Evolutionary conservation across 2,113 vertebrate species (phyloP), one percentile per base, ranked within the genome.

Genomic region (Ursus arctos): DNA sequence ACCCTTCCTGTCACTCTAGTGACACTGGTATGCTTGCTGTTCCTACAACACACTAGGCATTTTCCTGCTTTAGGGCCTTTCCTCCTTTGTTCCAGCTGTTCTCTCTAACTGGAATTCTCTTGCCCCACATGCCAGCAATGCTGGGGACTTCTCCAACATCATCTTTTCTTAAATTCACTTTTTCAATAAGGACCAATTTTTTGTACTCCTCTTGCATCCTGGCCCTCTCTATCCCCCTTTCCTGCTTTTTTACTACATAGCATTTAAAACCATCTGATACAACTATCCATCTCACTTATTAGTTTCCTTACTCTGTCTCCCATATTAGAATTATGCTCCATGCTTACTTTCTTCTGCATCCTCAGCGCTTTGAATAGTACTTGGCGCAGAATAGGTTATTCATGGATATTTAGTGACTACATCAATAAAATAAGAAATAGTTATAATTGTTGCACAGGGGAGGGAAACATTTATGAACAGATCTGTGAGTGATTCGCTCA

Each of bases 381-480:
- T 86, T 88, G n/a, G 5, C 14, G 55, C 33, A 16, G n/a, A 47
- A 24, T 53, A 51, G 40, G 21, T 28, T 82, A 79, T 47, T 4
- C 69, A 47, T 57, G 86, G 91, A 69, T 82, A 61, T 36, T 77
- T 76, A 36, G 15, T 81, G 40, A 47, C 8, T 77, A 40, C 12
- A 10, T 83, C 22, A 94, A 36, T 49, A 94, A 94, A 83, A 18
- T 80, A 79, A 94, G 24, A 71, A 43, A 93, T 12, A 47, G 18
- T 13, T 13, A 10, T 67, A 86, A 65, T 24, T 90, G 24, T 80
- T 87, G 47, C 57, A 22, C n/a, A 53, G 63, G 4, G 33, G 26
- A 86, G 40, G 74, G 36, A n/a, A 87, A 84, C 91, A 76, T 51
- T 93, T 80, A 81, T 28, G 55, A 86, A 90, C 8, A 90, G 31